Evolutionary conservation across 2,888 invertebrate species (phyloP).

Genomic region (Luffia ferchaultella): DNA sequence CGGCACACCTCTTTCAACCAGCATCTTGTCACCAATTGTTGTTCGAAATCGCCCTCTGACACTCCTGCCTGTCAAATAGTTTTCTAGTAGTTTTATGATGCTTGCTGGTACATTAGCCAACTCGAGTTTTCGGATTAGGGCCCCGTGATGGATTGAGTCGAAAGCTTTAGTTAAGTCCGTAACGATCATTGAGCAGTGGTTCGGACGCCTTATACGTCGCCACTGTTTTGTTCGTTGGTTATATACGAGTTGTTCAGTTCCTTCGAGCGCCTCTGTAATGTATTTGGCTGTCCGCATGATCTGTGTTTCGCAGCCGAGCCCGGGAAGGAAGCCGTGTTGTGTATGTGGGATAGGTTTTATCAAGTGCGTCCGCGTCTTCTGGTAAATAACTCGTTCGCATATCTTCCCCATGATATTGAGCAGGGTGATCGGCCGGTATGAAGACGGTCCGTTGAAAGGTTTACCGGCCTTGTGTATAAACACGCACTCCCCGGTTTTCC

Average conservation of each 20-base stretch:
- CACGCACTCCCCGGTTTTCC: slow-evolving; percentile 6
- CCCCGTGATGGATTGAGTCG: neutral
- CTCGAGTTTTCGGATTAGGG: neutral
- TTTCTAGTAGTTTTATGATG: slow-evolving; percentile 3
- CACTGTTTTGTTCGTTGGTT: too few relatives aligned
- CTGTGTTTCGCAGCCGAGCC: neutral
- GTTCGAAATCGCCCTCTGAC: neutral
- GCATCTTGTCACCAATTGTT: neutral
- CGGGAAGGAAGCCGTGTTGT: neutral
- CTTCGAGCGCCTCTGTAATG: too few relatives aligned
- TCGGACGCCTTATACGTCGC: too few relatives aligned
- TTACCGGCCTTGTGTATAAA: slow-evolving; percentile 11
- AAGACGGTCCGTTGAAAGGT: slow-evolving; percentile 5
- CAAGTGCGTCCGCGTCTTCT: neutral
- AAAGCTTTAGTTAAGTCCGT: too few relatives aligned
- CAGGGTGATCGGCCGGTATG: slow-evolving; percentile 4
- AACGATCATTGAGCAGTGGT: too few relatives aligned
- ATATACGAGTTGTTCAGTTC: too few relatives aligned
- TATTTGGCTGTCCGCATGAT: neutral
- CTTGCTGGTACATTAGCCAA: neutral
- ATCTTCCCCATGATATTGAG: neutral
- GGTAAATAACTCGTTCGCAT: neutral
- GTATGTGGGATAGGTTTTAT: neutral
- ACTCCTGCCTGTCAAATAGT: neutral
- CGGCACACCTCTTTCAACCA: neutral